These are phyloP conservation scores for Campopleginae sp. DNA, from an alignment of 2,888 invertebrate genomes.

Conservation along the genomic window DNA sequence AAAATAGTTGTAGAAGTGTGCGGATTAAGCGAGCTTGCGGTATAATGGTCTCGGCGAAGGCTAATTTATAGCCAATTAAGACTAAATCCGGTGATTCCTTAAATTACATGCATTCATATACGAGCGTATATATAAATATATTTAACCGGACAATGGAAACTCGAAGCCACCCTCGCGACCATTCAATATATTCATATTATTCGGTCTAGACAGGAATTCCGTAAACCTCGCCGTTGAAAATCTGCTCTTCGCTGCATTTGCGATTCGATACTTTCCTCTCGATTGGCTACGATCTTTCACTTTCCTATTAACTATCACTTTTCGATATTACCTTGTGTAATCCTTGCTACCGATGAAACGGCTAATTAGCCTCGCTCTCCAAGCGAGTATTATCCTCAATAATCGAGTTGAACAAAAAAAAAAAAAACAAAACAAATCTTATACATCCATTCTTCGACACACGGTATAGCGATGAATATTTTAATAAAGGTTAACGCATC, in stretches of 20 bases:
- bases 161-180: constrained; percentile 51
- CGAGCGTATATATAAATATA: constrained; percentile 30
- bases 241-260: constrained; percentile 11
- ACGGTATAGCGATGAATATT: constrained; percentile 23
- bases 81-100: constrained; percentile 74
- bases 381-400: constrained; percentile 49
- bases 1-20: constrained; percentile 59
- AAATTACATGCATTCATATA: constrained; percentile 59
- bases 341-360: constrained; percentile 40
- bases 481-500: constrained; percentile 42
- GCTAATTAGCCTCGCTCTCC: constrained; percentile 55
- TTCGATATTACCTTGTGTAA: constrained; percentile 62
- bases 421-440: not conserved
- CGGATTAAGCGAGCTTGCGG: constrained; percentile 69
- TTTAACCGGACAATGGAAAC: constrained; percentile 66
- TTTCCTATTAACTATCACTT: constrained; percentile 67
- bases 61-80: constrained; percentile 75
- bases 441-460: not conserved
- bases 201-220: constrained; percentile 68
- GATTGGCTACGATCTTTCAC: constrained; percentile 54
- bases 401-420: constrained; percentile 27
- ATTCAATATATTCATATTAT: constrained; percentile 70
- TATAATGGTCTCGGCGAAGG: constrained; percentile 66
- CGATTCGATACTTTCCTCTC: constrained; percentile 44
- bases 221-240: constrained; percentile 50